Base-by-base conservation (phyloP, 2,888 invertebrate species). In the Gnatocerus cornutus region DNA sequence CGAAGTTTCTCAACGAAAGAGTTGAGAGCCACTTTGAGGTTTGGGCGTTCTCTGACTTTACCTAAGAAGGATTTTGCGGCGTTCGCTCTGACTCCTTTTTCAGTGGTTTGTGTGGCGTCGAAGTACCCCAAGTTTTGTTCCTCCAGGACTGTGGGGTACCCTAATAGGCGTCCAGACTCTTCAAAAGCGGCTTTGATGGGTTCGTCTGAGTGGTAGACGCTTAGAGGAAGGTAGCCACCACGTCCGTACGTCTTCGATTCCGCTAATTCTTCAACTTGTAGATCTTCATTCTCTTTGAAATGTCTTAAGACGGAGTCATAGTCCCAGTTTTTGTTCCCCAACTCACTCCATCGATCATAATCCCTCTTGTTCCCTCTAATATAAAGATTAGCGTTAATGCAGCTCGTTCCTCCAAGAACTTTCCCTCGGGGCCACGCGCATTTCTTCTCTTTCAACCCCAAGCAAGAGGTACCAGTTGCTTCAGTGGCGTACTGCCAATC, bases 1-100 rank as follows among this genome's bases (percentile, higher is more conserved):
- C 88, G 79, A 0, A 92, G 80, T 74, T 86, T 87, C 1, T 86
- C 87, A 0, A 87, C 91, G 39, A 85, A 84, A 0, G 90, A 86
- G 43, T 88, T 84, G 70, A 88, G 88, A 10, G 89, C 85, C 0
- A 92, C 86, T 68, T 87, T 86, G 0, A 92, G 79, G 81, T 92
- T 92, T 4, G 82, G 77, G 3, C 90, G 81, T 9, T 88, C 81
- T 33, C 87, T 85, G 0, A 84, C 48, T 82, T 85, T 76, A 86
- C 87, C 59, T 3, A 95, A 82, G 80, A 91, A 95, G 0, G 90
- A 93, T 85, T 93, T 95, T 4, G 93, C 92, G 0, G 93, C 82
- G 72, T 85, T 87, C 9, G 84, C 80, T 37, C 85, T 76, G 1
- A 83, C 80, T 76, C 87, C 79, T 79, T 85, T 79, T 77, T 83